A percentile compares a stretch with the other conserved stretches of the same genome.
These are phyloP conservation scores for Drosophila subpulchrella DNA, from an alignment of 1,140 invertebrate species.

Conservation along the genomic window DNA sequence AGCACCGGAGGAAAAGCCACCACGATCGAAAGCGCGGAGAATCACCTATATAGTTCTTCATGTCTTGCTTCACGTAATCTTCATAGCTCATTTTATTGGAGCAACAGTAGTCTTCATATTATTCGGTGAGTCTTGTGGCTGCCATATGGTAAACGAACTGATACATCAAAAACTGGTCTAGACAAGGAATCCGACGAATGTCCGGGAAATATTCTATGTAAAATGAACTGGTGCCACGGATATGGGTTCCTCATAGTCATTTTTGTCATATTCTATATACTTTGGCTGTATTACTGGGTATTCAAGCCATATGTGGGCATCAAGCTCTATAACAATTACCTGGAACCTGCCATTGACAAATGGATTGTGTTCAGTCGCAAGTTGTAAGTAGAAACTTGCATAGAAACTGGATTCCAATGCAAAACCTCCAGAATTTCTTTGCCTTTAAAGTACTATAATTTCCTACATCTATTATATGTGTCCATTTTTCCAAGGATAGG, in stretches of 20 bases:
- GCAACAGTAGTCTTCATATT: slow-evolving; percentile 7
- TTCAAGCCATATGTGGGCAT: slow-evolving; percentile 48
- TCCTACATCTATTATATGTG: neutral
- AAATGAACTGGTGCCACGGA: slow-evolving; percentile 43
- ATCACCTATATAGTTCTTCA: slow-evolving; percentile 2
- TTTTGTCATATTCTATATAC: slow-evolving; percentile 35
- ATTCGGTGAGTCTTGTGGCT: slow-evolving; percentile 12
- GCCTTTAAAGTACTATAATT: neutral
- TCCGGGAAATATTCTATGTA: slow-evolving; percentile 25
- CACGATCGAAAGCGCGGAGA: neutral
- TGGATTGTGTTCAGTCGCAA: slow-evolving; percentile 49
- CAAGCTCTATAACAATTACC: slow-evolving; percentile 26
- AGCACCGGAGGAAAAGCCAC: neutral
- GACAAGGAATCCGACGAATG: neutral
- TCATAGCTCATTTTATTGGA: slow-evolving; percentile 36
- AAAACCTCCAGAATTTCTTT: too few species aligned
- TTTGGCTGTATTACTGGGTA: slow-evolving; percentile 51
- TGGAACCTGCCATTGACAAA: slow-evolving; percentile 25
- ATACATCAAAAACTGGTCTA: neutral
- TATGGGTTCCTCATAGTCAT: slow-evolving; percentile 29
- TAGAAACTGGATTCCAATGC: too few species aligned
- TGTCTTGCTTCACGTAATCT: slow-evolving; percentile 29
- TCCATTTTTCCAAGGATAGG: slow-evolving; percentile 7
- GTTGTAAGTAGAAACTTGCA: slow-evolving; percentile 24
- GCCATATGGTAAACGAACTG: neutral